phyloP scores from a whole-genome alignment of 1,140 invertebrate genomes.

The Leptonema lineaticorne region DNA sequence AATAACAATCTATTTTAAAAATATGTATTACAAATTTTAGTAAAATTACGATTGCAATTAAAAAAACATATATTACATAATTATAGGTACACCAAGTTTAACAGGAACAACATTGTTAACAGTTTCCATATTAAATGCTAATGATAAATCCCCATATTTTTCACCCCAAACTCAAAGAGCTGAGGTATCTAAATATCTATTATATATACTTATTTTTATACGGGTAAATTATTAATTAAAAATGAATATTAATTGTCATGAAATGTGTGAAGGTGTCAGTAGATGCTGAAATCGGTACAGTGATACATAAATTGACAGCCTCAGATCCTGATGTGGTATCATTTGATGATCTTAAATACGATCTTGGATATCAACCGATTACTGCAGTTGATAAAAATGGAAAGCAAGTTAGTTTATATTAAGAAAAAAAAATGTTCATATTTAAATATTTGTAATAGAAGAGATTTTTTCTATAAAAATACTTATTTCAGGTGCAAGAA shows the following conservation, averaged over 20 bases:
- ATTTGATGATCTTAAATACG: constrained; percentile 69
- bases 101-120: constrained; percentile 79
- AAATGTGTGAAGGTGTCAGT: constrained; percentile 61
- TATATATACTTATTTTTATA: neutral
- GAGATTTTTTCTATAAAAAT: neutral
- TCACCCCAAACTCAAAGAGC: constrained; percentile 77
- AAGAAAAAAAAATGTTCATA: neutral
- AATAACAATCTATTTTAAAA: no score
- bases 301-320: constrained; percentile 73
- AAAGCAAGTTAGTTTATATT: constrained; percentile 60
- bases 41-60: no score
- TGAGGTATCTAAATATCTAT: constrained; percentile 58
- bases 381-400: constrained; percentile 80
- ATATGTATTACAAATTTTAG: no score
- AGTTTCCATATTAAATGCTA: constrained; percentile 79
- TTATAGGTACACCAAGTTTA: constrained; percentile 68
- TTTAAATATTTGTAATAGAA: neutral
- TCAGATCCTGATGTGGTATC: constrained; percentile 78
- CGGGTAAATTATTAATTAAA: neutral
- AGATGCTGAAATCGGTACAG: constrained; percentile 71
- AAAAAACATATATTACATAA: no score
- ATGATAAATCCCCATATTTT: constrained; percentile 88
- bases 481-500: constrained; percentile 47
- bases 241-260: neutral
- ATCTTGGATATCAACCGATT: constrained; percentile 68